Conservation (phyloP, 2,113 vertebrate genomes). For the Nannobrachium achirus region DNA sequence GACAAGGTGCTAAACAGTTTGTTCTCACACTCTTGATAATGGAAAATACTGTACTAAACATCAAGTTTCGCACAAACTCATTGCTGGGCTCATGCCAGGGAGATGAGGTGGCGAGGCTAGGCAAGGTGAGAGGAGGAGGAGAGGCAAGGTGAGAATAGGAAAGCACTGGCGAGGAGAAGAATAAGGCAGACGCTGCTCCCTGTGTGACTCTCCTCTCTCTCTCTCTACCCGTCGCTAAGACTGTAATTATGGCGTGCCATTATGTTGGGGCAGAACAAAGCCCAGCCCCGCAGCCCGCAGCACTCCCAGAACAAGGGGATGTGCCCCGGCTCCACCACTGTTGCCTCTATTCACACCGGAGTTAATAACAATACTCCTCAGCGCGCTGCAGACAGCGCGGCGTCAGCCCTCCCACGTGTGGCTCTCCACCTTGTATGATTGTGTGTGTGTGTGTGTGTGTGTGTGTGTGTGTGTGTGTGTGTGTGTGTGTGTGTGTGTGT, state of each 20-base stretch:
- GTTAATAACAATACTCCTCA: conserved; percentile 79
- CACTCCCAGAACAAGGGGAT: conserved; percentile 63
- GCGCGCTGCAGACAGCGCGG: conserved; percentile 72
- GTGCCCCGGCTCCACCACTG: conserved; percentile 48
- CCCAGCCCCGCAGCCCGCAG: conserved; percentile 62
- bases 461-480: conserved; percentile 18
- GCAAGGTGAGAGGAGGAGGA: neutral
- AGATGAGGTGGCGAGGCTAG: neutral
- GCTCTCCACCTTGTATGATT: conserved; percentile 22
- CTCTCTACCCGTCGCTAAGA: conserved; percentile 35
- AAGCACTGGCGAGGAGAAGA: conserved; percentile 54
- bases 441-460: conserved; percentile 40
- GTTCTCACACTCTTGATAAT: too few relatives aligned
- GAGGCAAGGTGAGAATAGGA: neutral
- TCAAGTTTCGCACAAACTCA: too few relatives aligned
- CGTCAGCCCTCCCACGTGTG: conserved; percentile 72
- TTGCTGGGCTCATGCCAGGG: neutral
- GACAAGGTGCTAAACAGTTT: too few relatives aligned
- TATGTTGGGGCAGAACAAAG: conserved; percentile 73
- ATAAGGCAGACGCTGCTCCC: conserved; percentile 49
- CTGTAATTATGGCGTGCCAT: conserved; percentile 79
- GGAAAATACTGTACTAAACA: too few relatives aligned
- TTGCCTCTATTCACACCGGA: conserved; percentile 73
- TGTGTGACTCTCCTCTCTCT: conserved; percentile 41
- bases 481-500: conserved; percentile 12